phyloP scores from a whole-genome alignment of 2,888 invertebrate species.

The Agonopterix subpropinquella region DNA sequence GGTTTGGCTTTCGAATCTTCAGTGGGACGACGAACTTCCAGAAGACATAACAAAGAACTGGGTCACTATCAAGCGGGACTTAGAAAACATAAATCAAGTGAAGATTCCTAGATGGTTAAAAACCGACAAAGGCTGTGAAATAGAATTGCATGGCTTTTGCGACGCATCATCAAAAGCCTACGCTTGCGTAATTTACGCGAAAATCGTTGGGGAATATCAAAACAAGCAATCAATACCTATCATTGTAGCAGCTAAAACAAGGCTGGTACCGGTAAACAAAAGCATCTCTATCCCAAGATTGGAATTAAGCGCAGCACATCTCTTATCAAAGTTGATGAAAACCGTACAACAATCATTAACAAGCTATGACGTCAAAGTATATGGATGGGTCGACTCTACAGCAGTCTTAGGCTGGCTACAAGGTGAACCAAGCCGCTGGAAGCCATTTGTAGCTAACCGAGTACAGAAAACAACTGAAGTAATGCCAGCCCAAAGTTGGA shows the following conservation, averaged over 20 bases:
- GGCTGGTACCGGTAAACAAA: no score
- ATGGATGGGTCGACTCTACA: not conserved
- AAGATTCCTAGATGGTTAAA: no score
- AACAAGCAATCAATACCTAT: no score
- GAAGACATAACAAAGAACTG: constrained; percentile 5
- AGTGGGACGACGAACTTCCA: constrained; percentile 10
- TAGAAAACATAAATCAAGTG: no score
- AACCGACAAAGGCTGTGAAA: no score
- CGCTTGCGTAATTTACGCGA: no score
- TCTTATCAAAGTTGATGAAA: not conserved
- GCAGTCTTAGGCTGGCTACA: constrained; percentile 11
- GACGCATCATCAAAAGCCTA: no score
- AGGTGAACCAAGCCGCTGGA: constrained; percentile 12
- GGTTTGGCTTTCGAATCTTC: constrained; percentile 4
- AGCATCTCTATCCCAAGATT: not conserved
- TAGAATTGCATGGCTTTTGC: no score
- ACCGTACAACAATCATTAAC: not conserved
- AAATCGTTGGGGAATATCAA: no score
- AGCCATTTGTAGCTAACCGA: constrained; percentile 15
- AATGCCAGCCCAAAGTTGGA: constrained; percentile 4
- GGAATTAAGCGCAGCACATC: not conserved
- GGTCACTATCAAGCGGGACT: constrained; percentile 3
- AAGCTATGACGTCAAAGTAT: not conserved
- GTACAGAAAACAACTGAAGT: constrained; percentile 7
- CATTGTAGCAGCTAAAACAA: no score